Evolutionary conservation across 2,888 invertebrate species (phyloP), one percentile per base, ranked within the genome.

Genomic region (Marasmarcha lunaedactyla): DNA sequence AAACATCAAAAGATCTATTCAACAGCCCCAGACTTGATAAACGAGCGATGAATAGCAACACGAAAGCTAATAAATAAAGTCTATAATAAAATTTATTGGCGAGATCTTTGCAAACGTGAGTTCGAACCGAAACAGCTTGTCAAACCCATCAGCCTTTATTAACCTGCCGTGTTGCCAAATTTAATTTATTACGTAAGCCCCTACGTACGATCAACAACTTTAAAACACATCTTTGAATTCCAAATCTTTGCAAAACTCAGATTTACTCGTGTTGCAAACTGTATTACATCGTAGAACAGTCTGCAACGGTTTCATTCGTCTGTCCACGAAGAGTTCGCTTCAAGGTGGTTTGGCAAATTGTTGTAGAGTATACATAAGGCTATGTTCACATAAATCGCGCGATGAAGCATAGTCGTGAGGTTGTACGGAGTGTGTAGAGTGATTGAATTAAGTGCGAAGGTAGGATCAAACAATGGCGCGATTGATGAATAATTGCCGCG

Each of bases 161-260:
- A 42, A 45, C 45, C 45, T 45, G 42, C 40, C 35, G 37, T 38
- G 39, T 42, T 27, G 13, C 40, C 40, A 44, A 44, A 44, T 44
- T 44, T 39, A 38, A 44, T 44, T 40, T 35, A 42, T 44, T 42
- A 35, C 38, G 15, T 41, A 41, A 43, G 36, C 43, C 41, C 14
- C 14, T 11, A 30, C 30, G 30, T 30, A 30, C 30, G 10, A 3
- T 11, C 30, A n/a, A 41, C 5, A 14, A 39, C 45, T 34, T 42
- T 49, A 42, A 40, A 42, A 41, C 37, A n/a, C n/a, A n/a, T n/a
- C 41, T 30, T 37, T 10, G 42, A 30, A 43, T 45, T 44, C 41
- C 37, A 39, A 9, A 9, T 30, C 30, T n/a, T n/a, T 10, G 10
- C 30, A 4, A 2, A 11, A 30, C 6, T 30, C 30, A 30, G 30